Conservation (phyloP, 2,888 invertebrate genomes). For the Patella ulyssiponensis region DNA sequence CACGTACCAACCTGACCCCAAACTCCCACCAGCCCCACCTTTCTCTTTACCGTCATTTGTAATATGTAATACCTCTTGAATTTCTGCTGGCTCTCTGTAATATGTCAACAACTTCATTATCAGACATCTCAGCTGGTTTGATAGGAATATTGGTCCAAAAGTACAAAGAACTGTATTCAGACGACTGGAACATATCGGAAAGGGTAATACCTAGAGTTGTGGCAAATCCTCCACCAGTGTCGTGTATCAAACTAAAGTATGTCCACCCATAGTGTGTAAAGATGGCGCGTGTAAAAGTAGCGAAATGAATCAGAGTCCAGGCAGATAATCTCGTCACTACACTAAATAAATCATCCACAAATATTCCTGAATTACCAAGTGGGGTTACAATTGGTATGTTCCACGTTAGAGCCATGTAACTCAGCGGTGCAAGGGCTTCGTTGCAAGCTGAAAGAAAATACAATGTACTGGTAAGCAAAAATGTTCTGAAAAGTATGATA, state of each 20-base stretch:
- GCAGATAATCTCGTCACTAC: conserved; percentile 49
- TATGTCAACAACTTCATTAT: neutral
- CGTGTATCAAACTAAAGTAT: neutral
- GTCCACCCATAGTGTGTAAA: neutral
- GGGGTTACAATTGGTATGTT: conserved; percentile 51
- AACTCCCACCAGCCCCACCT: no score
- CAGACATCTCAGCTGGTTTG: neutral
- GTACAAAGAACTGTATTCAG: neutral
- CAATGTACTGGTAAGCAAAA: no score
- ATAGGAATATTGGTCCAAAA: neutral
- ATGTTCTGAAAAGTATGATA: no score
- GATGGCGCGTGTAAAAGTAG: neutral
- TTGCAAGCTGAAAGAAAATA: conserved; percentile 40
- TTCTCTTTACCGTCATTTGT: neutral
- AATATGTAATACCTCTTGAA: neutral
- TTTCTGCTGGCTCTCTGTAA: neutral
- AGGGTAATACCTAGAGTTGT: neutral
- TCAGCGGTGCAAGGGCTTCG: conserved; percentile 41
- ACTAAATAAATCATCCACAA: conserved; percentile 49
- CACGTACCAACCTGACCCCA: no score
- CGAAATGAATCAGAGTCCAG: conserved; percentile 6
- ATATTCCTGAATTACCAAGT: conserved; percentile 40
- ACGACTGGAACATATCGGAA: neutral
- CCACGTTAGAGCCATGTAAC: conserved; percentile 47
- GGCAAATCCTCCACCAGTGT: neutral